These are phyloP conservation scores for Trochalopteron elliotii DNA, from an alignment of 2,113 vertebrate genomes.

Conservation along the genomic window DNA sequence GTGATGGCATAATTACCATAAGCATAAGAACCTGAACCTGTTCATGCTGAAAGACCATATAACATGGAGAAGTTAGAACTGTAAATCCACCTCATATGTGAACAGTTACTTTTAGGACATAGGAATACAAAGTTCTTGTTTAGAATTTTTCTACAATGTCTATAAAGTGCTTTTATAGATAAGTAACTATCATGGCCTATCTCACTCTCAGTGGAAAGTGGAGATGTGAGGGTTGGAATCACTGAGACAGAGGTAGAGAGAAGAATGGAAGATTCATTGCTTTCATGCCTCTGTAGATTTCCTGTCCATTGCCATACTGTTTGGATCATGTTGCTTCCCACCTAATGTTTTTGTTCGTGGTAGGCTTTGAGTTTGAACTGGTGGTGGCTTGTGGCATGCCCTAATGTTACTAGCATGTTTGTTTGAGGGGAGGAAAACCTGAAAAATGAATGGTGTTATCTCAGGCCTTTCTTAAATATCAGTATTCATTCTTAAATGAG, in stretches of 20 bases:
- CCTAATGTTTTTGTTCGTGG: background rate
- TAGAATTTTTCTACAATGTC: background rate
- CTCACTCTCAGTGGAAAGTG: background rate
- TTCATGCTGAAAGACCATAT: background rate
- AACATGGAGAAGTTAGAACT: background rate
- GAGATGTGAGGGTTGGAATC: background rate
- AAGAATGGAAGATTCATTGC: background rate
- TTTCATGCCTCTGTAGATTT: background rate
- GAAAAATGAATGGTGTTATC: background rate
- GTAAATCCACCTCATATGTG: background rate
- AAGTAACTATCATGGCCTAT: background rate
- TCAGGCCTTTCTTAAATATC: background rate
- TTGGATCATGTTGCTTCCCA: background rate
- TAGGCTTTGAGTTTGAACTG: background rate
- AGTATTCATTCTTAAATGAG: background rate
- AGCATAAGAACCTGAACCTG: accelerated
- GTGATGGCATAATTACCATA: background rate
- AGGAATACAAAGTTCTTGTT: background rate
- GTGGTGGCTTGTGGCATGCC: background rate
- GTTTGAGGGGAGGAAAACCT: background rate
- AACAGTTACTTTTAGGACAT: background rate
- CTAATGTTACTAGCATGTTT: background rate
- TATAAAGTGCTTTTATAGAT: background rate
- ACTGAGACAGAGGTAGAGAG: background rate
- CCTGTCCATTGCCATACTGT: background rate